Conservation (phyloP, 2,797 vertebrate genomes). For the Enteromius treurensis region DNA sequence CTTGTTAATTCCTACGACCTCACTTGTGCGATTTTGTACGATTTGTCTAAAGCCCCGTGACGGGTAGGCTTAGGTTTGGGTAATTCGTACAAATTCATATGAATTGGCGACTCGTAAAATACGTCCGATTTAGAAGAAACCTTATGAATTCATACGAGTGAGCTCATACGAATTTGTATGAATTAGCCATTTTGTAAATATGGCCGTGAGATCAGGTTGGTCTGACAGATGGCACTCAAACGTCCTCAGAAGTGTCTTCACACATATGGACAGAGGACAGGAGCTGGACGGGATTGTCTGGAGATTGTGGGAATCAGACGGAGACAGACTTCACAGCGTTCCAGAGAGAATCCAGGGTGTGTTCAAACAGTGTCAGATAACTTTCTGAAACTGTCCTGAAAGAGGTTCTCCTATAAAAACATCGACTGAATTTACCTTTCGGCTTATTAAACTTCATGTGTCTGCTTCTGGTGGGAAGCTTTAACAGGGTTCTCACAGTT, state of each 20-base stretch:
- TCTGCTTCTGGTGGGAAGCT: not conserved
- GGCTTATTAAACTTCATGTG: not conserved
- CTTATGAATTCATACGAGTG: too few species aligned
- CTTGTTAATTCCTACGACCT: too few species aligned
- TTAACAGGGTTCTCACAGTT: not conserved
- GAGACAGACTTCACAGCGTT: conserved; percentile 2
- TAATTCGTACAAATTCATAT: too few species aligned
- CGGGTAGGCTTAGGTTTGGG: too few species aligned
- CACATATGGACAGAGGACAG: not conserved
- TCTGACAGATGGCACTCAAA: not conserved
- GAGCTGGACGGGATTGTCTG: not conserved
- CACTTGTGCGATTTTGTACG: too few species aligned
- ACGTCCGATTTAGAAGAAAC: too few species aligned
- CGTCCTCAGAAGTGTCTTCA: not conserved
- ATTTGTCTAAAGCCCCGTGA: too few species aligned
- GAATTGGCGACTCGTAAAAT: too few species aligned
- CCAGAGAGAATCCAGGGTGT: conserved; percentile 21
- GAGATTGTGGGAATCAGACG: conserved; percentile 24
- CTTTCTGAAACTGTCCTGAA: not conserved
- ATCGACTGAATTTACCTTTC: not conserved
- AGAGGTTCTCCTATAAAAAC: conserved; percentile 12
- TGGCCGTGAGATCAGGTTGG: too few species aligned
- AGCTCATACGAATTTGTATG: too few species aligned
- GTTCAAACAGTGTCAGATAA: conserved; percentile 24
- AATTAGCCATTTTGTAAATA: too few species aligned